Base-by-base conservation (phyloP, 2,113 vertebrate genomes). In the Lampris incognitus region DNA sequence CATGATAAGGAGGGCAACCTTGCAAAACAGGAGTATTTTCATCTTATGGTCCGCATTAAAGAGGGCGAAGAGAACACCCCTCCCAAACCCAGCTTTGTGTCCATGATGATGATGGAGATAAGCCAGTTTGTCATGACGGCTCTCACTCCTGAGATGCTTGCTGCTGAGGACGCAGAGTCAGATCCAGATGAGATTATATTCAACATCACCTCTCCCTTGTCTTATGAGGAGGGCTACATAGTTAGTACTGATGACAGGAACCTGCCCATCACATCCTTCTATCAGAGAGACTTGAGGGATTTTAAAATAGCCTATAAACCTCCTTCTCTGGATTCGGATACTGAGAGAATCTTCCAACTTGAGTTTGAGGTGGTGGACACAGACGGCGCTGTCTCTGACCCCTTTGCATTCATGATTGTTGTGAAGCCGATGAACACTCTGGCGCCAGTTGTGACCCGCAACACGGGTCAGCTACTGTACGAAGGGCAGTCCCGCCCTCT, bases 21-120 rank as follows among this genome's bases (percentile, higher is more conserved):
- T 38, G 92, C 96, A 63, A 97, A 96, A 66, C 96, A 95, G 0
- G 98, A 99, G 81, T 95, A 96, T 84, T 99, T 99, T 84, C 96
- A 98, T 70, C 92, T 99, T 5, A 92, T 97, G 88, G 94, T 98
- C 54, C 94, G 95, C 5, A 96, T 99, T 70, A 94, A 93, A 24
- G 94, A 92, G 1, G 98, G 98, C 0, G 78, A 87, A 0, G 95
- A 95, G 87, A 99, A 99, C 50, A 95, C 93, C 0, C 88, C 96
- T 0, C 98, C 98, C 9, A 97, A 95, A 74, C 97, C 97, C 65
- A 98, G 97, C 87, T 98, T 99, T 55, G 90, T 96, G 82, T 95
- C 97, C 9, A 98, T 97, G 97, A 96, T 99, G 81, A 98, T 97
- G 97, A 95, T 98, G 97, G 97, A 99, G 80, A 95, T 99, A 56